Base-by-base conservation (phyloP, 2,888 invertebrate genomes). In the Scelioninae gen. 1 region DNA sequence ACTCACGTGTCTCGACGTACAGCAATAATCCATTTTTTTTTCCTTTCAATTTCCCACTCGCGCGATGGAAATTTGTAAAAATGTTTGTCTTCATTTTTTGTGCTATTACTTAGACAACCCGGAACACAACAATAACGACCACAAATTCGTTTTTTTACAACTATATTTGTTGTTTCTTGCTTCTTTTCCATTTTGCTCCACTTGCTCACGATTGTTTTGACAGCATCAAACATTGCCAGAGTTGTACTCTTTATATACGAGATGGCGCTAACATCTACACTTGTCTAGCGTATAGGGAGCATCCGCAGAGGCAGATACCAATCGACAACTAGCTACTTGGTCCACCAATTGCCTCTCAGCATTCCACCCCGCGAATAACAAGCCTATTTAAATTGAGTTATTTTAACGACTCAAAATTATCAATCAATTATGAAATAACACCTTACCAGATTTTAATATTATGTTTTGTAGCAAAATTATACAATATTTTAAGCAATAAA, bases 1-100 rank as follows among this genome's bases (percentile, higher is more conserved):
- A 60, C 60, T 60, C 43, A 60, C 60, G 60, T 60, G n/a, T 43
- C 53, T 53, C 53, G 62, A 6, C 31, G n/a, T 3, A 62, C 43
- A 7, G 62, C 43, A 23, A 16, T 13, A 45, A 62, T 31, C 62
- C 62, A 62, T 45, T 40, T 62, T 16, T 45, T 62, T 45, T 29
- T 45, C 13, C 29, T 45, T 23, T 62, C 62, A 6, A 11, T 43
- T 31, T 62, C 62, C 45, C 31, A 47, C n/a, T 29, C 38, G 1
- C 47, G 45, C 15, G n/a, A 10, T 13, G 62, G 62, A 62, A 62
- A 62, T 13, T 11, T 23, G 16, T 62, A 62, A 62, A 62, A 62
- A 47, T 62, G 45, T 8, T 15, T 31, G 3, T 13, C 31, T 45
- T 62, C 45, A 11, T 53, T 31, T 2, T 10, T 56, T 15, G 13